These are phyloP conservation scores for Neoarius graeffei DNA, from an alignment of 2,113 vertebrate genomes.

Conservation along the genomic window DNA sequence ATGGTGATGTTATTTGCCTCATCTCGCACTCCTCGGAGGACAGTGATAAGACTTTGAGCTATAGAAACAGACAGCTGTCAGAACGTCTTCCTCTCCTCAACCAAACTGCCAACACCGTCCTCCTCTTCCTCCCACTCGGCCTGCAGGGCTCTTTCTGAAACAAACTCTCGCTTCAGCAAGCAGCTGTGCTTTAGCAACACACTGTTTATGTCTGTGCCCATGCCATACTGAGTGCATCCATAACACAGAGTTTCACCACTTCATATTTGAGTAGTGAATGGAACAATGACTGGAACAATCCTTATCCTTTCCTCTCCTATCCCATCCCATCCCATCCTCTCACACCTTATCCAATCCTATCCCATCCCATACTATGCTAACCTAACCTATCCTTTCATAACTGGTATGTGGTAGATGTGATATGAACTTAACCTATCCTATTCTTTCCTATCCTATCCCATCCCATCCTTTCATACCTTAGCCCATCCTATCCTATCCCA, in stretches of 20 bases:
- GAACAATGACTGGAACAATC: not conserved
- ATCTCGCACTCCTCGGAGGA: slow-evolving; percentile 52
- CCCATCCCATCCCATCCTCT: not conserved
- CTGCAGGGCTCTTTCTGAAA: slow-evolving; percentile 35
- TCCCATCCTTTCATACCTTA: too few relatives aligned
- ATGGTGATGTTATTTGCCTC: slow-evolving; percentile 64
- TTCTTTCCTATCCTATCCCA: not conserved
- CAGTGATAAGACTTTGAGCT: slow-evolving; percentile 40
- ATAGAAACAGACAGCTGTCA: slow-evolving; percentile 68
- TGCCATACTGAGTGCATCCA: slow-evolving; percentile 10
- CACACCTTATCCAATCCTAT: not conserved
- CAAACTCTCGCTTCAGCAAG: slow-evolving; percentile 19
- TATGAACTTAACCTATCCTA: not conserved
- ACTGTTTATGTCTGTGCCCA: slow-evolving; percentile 1
- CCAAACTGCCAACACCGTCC: slow-evolving; percentile 66
- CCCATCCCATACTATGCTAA: not conserved
- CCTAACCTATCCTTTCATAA: not conserved
- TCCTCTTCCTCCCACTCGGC: slow-evolving; percentile 49
- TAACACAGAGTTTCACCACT: not conserved
- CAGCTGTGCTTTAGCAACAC: slow-evolving; percentile 31
- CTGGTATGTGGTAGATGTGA: too few relatives aligned
- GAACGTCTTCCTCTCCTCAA: slow-evolving; percentile 58
- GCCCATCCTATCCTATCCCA: not conserved
- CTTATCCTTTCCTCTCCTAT: not conserved
- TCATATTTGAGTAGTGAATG: not conserved